Evolutionary conservation across 2,797 vertebrate genomes (phyloP), one percentile per base, ranked within the genome.

Genomic region (Karalla daura): DNA sequence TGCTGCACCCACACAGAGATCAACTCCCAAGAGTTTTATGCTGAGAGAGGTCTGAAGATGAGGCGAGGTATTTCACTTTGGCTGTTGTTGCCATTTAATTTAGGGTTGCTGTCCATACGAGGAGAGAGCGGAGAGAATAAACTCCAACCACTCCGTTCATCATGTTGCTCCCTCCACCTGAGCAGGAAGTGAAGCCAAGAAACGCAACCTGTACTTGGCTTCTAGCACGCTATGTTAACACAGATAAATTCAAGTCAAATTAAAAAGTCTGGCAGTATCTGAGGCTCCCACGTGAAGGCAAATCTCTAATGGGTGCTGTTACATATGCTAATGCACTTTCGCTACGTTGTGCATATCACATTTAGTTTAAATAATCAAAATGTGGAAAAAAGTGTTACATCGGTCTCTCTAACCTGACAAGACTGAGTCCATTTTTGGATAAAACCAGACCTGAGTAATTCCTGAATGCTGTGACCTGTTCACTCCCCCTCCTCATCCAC

Each of bases 1-100:
- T 77, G 58, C 68, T 78, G 69, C 67, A 64, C 70, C 82, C 71
- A 77, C 83, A 85, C 74, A 87, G 70, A 83, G 77, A 81, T 71
- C 56, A 68, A 53, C 61, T 66, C 70, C 74, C 43, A 56, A 30
- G 74, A 86, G 71, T 72, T 78, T 78, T 75, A 76, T 78, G 70
- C 65, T 25, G 71, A 68, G 62, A 78, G 58, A 71, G 51, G 49
- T 69, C 56, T 43, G 46, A 63, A 78, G 71, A 80, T 70, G 75
- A 70, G 70, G 74, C 18, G 43, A 61, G 41, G 46, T 68, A 65
- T 78, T 81, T 79, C 68, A 58, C 43, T 74, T 60, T 44, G 49
- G 70, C 66, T 70, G 71, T 46, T 69, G 61, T 58, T 74, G 47
- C 55, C 15, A 45, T 85, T 75, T 79, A 44, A 76, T 79, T 80